Evolutionary conservation across 2,888 invertebrate species (phyloP), one percentile per base, ranked within the genome.

Genomic region (Stenodema calcarata): DNA sequence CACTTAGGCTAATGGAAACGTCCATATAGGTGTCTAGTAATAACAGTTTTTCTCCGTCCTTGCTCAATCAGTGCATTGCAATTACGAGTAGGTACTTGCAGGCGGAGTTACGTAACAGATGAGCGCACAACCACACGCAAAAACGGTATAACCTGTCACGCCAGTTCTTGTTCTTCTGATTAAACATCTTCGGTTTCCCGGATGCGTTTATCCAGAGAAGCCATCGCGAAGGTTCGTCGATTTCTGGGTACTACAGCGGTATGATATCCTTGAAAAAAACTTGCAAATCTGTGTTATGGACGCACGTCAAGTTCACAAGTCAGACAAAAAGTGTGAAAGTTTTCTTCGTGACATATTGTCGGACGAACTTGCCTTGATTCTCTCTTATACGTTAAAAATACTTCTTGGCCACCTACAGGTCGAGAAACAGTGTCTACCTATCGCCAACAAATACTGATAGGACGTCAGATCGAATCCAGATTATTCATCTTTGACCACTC

Each of bases 31-130:
- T 70, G 82, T 69, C 82, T 82, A 82, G 82, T 69, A 82, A 69
- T 70, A 82, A 82, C 82, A 42, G 82, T 82, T 82, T n/a, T 82
- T 70, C 82, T 82, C 70, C 62, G 82, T 82, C 82, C 82, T 82
- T 70, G 82, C 70, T 69, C 82, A 82, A 82, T 82, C 82, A 70
- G 82, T 69, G 80, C 80, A 80, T 69, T 27, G 62, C 82, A 47
- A 47, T 69, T 82, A 62, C 35, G 2, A 4, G 35, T 7, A 12
- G 30, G 16, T 82, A 62, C 35, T 35, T 35, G 35, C 35, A 12
- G 30, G 16, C 6, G 18, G 41, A 62, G 23, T 82, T 82, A 82
- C 70, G 82, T 69, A 82, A 82, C 23, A 70, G 62, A 50, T 80
- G 35, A 27, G 70, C 62, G 16, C 70, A 30, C 62, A 41, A 41